Conservation (phyloP, 2,888 invertebrate genomes). For the Rhaphigaster nebulosa region DNA sequence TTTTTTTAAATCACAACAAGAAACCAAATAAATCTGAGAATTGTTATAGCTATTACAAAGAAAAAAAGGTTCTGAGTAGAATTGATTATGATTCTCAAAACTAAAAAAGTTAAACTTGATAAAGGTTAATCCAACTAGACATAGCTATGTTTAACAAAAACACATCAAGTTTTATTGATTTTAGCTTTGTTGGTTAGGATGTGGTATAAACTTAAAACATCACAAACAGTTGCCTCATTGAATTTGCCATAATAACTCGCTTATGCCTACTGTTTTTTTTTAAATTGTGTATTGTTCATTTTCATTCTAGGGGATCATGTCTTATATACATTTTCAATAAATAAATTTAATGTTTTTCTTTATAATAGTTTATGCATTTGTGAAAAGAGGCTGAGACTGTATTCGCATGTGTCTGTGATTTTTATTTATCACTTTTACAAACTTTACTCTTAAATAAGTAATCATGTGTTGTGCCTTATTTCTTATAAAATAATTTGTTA, state of each 20-base stretch:
- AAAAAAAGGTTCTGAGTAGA: no score
- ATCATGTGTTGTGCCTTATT: not conserved
- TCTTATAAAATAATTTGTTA: not conserved
- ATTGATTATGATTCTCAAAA: not conserved
- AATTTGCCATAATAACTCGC: not conserved
- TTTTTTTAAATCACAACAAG: not conserved
- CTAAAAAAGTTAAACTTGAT: no score
- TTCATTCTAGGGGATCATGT: not conserved
- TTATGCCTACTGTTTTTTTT: not conserved
- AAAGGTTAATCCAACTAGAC: not conserved
- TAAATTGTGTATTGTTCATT: not conserved
- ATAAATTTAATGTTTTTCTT: not conserved
- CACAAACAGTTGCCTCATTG: not conserved
- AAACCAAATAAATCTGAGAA: not conserved
- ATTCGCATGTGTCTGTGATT: not conserved
- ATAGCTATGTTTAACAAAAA: not conserved
- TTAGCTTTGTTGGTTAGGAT: not conserved
- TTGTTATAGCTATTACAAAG: not conserved
- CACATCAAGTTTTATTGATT: not conserved
- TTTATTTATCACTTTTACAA: not conserved
- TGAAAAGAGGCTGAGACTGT: not conserved
- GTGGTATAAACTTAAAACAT: not conserved
- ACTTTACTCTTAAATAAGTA: not conserved
- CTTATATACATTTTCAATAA: not conserved
- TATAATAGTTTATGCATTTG: not conserved